Evolutionary conservation across 2,113 vertebrate genomes (phyloP).

Genomic region (Hyperopisus bebe): DNA sequence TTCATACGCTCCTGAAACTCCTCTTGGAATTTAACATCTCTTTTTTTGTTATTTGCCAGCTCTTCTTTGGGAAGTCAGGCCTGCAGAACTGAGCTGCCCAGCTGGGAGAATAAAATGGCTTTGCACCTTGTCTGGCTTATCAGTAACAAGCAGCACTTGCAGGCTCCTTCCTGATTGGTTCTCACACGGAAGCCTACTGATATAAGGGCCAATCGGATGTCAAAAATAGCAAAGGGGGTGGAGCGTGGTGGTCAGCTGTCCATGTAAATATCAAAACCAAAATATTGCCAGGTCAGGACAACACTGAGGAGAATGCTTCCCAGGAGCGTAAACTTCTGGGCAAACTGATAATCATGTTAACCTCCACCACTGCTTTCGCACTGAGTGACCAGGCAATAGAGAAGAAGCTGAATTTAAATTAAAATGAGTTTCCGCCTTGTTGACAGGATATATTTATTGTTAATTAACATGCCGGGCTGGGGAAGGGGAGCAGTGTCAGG

Average conservation of each 20-base stretch:
- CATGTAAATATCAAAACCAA: background rate
- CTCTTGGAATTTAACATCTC: background rate
- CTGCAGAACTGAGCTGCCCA: background rate
- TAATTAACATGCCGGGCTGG: constrained; percentile 15
- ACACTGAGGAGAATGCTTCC: background rate
- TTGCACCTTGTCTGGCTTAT: background rate
- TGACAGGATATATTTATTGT: constrained; percentile 18
- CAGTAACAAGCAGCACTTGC: background rate
- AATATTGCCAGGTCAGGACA: background rate
- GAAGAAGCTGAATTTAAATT: background rate
- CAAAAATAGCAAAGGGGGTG: background rate
- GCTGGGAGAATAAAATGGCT: background rate
- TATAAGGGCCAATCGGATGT: background rate
- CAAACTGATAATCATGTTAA: background rate
- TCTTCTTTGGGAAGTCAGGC: background rate
- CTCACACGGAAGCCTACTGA: background rate
- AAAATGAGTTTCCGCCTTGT: constrained; percentile 1
- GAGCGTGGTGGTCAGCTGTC: background rate
- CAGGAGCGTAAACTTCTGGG: background rate
- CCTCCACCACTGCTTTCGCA: background rate
- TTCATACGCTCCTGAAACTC: background rate
- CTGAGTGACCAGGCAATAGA: background rate
- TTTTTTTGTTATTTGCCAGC: background rate
- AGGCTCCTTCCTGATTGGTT: background rate
- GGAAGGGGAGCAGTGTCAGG: background rate